A percentile compares a stretch with the other conserved stretches of the same genome.
Evolutionary conservation across 2,888 invertebrate genomes (phyloP).

Genomic region (Petrophora chlorosata): DNA sequence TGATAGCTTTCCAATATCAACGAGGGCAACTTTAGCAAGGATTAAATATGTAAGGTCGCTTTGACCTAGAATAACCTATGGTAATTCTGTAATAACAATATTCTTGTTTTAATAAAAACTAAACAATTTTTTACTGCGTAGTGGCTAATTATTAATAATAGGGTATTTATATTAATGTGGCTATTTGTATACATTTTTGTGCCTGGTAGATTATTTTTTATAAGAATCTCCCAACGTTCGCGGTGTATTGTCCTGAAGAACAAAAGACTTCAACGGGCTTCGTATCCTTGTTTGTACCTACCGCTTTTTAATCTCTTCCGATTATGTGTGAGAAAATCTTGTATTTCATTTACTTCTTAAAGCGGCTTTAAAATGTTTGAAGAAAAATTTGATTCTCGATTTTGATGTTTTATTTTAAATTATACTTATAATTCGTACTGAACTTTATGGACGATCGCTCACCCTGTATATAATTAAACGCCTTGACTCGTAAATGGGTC

Average conservation of each 20-base stretch:
- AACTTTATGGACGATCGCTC: too few species aligned
- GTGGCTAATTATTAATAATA: too few species aligned
- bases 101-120: too few species aligned
- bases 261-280: constrained; percentile 25
- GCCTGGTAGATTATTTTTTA: too few species aligned
- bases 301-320: neutral
- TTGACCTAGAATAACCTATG: constrained; percentile 3
- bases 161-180: too few species aligned
- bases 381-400: too few species aligned
- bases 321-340: neutral
- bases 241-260: neutral
- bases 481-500: too few species aligned
- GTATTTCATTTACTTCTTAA: neutral
- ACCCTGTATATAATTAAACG: too few species aligned
- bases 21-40: constrained; percentile 1
- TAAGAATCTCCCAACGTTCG: neutral
- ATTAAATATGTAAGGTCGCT: neutral
- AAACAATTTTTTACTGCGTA: too few species aligned
- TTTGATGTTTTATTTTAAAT: too few species aligned
- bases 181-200: too few species aligned
- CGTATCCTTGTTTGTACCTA: neutral
- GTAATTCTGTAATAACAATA: neutral
- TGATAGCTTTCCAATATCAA: constrained; percentile 23
- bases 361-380: neutral
- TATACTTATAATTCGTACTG: too few species aligned